Base-by-base conservation (phyloP, 2,797 vertebrate species). In the Spheniscus humboldti region DNA sequence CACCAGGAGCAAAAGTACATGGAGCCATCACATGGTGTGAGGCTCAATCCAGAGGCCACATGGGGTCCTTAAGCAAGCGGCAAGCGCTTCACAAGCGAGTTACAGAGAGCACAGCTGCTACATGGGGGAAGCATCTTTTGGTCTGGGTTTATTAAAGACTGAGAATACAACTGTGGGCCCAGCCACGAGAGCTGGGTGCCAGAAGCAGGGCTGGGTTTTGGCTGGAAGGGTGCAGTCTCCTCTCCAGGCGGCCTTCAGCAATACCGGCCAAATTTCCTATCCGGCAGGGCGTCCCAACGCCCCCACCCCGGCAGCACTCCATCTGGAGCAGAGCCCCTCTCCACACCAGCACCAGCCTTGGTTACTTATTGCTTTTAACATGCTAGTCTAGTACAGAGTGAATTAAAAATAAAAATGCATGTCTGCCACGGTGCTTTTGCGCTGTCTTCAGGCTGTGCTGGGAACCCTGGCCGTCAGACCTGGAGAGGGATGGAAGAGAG, bases 61-160 rank as follows among this genome's bases (percentile, higher is more conserved):
- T 24, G 31, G 33, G 10, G 25, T 71, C 45, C 62, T 75, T 48
- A 37, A 45, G 35, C 19, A 41, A 64, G 75, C 1, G 5, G 33
- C 48, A 41, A 81, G 14, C 0, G 0, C 63, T 57, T 52, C 7
- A 8, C 11, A 5, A 76, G 14, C 0, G 0, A 35, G 50, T 41
- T 33, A 88, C 72, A 91, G 50, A 93, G 8, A 90, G 30, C 64
- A 81, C 66, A 55, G 71, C 53, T 9, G 9, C 76, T 39, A 45
- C 43, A 10, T 7, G 14, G 57, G 73, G 37, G n/a, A 95, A 96
- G 94, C 91, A 75, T 90, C 60, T 87, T 77, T 81, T 3, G 22
- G 19, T 62, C 19, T 23, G 59, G 74, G 30, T 97, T 97, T 96
- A 97, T 95, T 97, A 89, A 93, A 90, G 91, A 80, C 10, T 59